Conservation (phyloP, 2,888 invertebrate species). For the Prionchulus punctatus region DNA sequence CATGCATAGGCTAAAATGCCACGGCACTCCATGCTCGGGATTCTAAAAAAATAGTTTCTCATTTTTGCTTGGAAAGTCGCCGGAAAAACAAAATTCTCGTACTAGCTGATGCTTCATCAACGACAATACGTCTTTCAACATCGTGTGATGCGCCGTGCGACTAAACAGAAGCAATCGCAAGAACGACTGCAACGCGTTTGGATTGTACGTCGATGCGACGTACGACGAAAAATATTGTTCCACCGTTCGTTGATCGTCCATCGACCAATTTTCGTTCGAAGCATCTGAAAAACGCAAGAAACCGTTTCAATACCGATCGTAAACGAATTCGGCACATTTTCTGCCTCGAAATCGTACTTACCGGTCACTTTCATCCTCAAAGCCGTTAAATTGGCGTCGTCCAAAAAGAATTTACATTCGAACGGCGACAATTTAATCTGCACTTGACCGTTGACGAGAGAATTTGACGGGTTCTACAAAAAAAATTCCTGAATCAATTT, state of each 20-base stretch:
- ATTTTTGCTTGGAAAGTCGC: no score
- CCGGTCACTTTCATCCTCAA: not conserved
- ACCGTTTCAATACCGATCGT: not conserved
- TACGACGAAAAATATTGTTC: slow-evolving; percentile 1
- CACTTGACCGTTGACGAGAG: not conserved
- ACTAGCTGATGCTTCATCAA: slow-evolving; percentile 6
- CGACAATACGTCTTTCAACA: not conserved
- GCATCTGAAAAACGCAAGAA: not conserved
- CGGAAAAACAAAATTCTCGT: not conserved
- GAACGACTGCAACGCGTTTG: not conserved
- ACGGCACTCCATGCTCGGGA: not conserved
- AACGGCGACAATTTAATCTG: not conserved
- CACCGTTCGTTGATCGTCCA: not conserved
- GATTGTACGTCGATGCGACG: not conserved
- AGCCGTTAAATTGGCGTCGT: not conserved
- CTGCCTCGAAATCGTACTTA: not conserved
- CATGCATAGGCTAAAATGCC: not conserved
- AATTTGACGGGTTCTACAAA: not conserved
- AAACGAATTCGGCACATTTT: not conserved
- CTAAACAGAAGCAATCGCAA: not conserved
- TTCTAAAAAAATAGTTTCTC: no score
- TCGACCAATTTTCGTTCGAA: not conserved
- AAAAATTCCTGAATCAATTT: not conserved
- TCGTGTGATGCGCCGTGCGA: not conserved
- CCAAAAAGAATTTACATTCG: not conserved